Percentiles rank a stretch among this genome's conserved stretches.
These are phyloP conservation scores for Drosophila sechellia DNA, from an alignment of 1,140 invertebrate species.

Conservation along the genomic window DNA sequence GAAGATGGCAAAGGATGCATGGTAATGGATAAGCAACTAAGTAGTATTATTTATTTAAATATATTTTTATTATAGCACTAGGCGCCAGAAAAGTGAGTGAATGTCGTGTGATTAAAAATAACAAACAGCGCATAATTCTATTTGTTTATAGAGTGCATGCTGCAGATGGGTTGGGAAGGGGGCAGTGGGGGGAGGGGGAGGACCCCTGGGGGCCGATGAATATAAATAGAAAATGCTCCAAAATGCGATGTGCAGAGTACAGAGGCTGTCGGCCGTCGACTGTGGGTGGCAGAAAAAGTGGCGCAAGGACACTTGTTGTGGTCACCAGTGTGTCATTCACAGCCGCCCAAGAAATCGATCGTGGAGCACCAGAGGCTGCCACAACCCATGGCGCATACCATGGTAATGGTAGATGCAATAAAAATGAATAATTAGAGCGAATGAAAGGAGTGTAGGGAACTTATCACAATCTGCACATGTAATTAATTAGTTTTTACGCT, in stretches of 20 bases:
- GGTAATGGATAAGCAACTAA: background rate
- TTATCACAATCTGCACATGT: slow-evolving; percentile 77
- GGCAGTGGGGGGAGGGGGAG: background rate
- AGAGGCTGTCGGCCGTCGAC: slow-evolving; percentile 5
- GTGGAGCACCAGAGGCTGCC: background rate
- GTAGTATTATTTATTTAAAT: background rate
- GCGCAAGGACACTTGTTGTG: slow-evolving; percentile 73
- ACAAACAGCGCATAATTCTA: slow-evolving; percentile 53
- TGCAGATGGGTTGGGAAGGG: too few relatives aligned
- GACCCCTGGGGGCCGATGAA: slow-evolving; percentile 33
- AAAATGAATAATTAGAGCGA: slow-evolving; percentile 36
- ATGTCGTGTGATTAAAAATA: slow-evolving; percentile 54
- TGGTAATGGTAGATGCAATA: slow-evolving; percentile 36
- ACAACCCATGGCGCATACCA: background rate
- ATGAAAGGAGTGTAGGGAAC: slow-evolving; percentile 45
- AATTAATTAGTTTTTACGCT: slow-evolving; percentile 74
- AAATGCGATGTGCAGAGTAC: slow-evolving; percentile 45
- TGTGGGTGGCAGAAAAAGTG: slow-evolving; percentile 36
- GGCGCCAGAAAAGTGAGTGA: slow-evolving; percentile 53
- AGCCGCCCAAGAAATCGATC: slow-evolving; percentile 54
- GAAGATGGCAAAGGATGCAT: background rate
- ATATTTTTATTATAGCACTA: background rate
- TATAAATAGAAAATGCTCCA: slow-evolving; percentile 73
- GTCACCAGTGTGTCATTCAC: slow-evolving; percentile 16
- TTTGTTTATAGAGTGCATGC: slow-evolving; percentile 4